Conservation (phyloP, 2,888 invertebrate species). For the Rhagium mordax region DNA sequence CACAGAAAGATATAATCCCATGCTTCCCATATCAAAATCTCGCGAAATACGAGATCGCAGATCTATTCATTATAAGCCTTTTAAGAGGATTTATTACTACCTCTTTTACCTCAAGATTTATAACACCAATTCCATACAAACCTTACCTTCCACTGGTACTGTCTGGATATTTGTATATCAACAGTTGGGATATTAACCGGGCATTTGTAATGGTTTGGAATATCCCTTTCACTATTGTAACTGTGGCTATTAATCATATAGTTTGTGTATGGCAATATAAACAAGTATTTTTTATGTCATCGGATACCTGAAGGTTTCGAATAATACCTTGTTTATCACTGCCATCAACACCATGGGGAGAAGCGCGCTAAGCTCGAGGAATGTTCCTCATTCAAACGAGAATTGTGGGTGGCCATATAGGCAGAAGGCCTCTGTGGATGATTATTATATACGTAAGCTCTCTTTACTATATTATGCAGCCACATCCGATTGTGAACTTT, state of each 20-base stretch:
- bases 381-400: conserved; percentile 58
- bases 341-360: conserved; percentile 70
- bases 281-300: conserved; percentile 73
- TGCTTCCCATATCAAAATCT: too few species aligned
- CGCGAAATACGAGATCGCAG: not conserved
- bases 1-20: too few species aligned
- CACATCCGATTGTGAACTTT: conserved; percentile 45
- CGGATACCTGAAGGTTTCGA: conserved; percentile 69
- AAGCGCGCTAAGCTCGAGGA: conserved; percentile 60
- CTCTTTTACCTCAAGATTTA: not conserved
- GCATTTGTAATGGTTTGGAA: conserved; percentile 60
- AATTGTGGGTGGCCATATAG: conserved; percentile 63
- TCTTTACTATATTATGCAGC: conserved; percentile 39
- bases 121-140: not conserved
- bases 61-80: not conserved
- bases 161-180: conserved; percentile 1
- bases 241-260: conserved; percentile 69
- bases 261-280: conserved; percentile 69
- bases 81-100: not conserved
- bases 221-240: conserved; percentile 60
- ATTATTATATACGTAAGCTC: conserved; percentile 45
- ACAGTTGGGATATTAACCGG: conserved; percentile 56
- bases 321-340: conserved; percentile 71
- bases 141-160: not conserved
- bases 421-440: conserved; percentile 31